phyloP scores from a whole-genome alignment of 2,888 invertebrate genomes.

The Eulithis testata region DNA sequence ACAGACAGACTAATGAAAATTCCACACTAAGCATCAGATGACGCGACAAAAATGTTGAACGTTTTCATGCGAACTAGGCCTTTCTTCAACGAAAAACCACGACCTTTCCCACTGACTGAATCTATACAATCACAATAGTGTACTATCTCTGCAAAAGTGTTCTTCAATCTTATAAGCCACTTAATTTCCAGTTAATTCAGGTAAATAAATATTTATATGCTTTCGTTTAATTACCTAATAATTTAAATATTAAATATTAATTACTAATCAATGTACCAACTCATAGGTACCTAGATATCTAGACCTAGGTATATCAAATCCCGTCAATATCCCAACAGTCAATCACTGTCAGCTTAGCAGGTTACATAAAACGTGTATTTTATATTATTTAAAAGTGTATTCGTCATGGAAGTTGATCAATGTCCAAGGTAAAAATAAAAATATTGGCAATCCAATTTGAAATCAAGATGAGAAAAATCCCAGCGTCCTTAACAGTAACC shows the following conservation, averaged over 20 bases:
- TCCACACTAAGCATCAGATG: slow-evolving; percentile 17
- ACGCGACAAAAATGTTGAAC: slow-evolving; percentile 19
- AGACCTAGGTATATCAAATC: background rate
- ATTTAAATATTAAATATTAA: too few species aligned
- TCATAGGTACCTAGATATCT: background rate
- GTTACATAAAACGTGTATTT: background rate
- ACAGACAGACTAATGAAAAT: slow-evolving; percentile 22
- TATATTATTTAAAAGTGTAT: background rate
- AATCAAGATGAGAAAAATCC: slow-evolving; percentile 25
- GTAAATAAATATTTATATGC: too few species aligned
- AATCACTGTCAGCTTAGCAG: background rate
- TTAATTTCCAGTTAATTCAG: too few species aligned
- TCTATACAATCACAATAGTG: background rate
- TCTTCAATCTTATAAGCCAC: too few species aligned
- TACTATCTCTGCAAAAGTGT: too few species aligned
- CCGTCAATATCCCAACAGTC: background rate
- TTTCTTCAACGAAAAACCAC: slow-evolving; percentile 26
- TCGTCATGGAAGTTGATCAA: slow-evolving; percentile 24
- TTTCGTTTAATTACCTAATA: too few species aligned
- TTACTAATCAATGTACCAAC: background rate
- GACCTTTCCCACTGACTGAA: slow-evolving; percentile 3
- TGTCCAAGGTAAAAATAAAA: slow-evolving; percentile 31
- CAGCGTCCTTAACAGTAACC: slow-evolving; percentile 27
- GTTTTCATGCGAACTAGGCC: slow-evolving; percentile 28
- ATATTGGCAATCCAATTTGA: slow-evolving; percentile 36